Evolutionary conservation across 2,113 vertebrate genomes (phyloP).

Genomic region (Dicrurus megarhynchus): DNA sequence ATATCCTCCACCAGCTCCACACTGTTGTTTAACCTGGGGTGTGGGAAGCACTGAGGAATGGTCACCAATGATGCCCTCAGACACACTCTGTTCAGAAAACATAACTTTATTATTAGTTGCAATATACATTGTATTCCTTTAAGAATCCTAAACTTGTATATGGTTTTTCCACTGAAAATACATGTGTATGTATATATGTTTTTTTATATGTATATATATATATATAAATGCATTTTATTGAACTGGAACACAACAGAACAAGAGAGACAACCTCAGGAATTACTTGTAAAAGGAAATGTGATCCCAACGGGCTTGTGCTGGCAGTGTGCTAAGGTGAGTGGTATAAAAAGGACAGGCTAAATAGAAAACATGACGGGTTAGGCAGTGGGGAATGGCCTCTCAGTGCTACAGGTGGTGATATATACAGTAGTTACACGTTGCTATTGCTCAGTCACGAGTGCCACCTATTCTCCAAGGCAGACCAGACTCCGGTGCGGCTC

Average conservation of each 20-base stretch:
- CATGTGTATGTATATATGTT: slow-evolving; percentile 54
- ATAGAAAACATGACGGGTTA: slow-evolving; percentile 33
- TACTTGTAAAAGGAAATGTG: slow-evolving; percentile 27
- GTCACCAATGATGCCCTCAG: neutral
- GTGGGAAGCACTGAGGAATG: neutral
- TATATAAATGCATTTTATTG: slow-evolving; percentile 37
- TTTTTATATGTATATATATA: slow-evolving; percentile 32
- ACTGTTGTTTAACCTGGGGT: neutral
- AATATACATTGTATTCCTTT: slow-evolving; percentile 57
- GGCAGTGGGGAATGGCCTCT: neutral
- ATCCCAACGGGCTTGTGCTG: neutral
- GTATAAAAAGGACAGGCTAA: slow-evolving; percentile 53
- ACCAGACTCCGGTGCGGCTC: neutral
- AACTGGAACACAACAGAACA: slow-evolving; percentile 47
- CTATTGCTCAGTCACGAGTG: slow-evolving; percentile 62
- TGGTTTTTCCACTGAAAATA: slow-evolving; percentile 34
- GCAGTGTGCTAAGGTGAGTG: neutral
- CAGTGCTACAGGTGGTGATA: slow-evolving; percentile 32
- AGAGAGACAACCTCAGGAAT: slow-evolving; percentile 23
- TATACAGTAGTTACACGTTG: slow-evolving; percentile 31
- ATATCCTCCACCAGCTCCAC: neutral
- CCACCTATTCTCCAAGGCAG: slow-evolving; percentile 22
- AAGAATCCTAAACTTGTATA: slow-evolving; percentile 46
- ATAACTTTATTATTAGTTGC: slow-evolving; percentile 75
- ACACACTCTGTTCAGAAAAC: slow-evolving; percentile 50